Percentiles rank a stretch among this genome's conserved stretches.
Evolutionary conservation across 1,140 invertebrate species (phyloP).

Genomic region (Babylonia areolata): DNA sequence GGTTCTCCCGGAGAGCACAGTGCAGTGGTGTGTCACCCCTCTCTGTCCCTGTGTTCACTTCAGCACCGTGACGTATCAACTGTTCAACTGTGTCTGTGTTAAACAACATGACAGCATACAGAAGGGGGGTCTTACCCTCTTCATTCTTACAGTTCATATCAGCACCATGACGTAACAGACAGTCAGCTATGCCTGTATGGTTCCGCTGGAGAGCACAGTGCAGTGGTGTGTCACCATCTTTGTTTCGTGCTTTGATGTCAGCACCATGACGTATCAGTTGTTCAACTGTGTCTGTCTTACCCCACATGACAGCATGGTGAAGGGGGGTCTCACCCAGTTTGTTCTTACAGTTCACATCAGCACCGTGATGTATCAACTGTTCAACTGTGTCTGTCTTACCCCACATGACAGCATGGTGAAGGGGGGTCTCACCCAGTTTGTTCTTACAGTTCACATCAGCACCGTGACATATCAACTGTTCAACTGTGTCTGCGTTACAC

Average conservation of each 20-base stretch:
- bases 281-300: not conserved
- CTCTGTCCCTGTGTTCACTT: not conserved
- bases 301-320: not conserved
- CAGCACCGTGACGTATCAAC: not conserved
- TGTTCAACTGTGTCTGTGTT: not conserved
- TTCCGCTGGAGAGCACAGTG: not conserved
- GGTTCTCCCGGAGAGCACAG: not conserved
- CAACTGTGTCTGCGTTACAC: too few species aligned
- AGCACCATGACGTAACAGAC: not conserved
- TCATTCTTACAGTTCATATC: not conserved
- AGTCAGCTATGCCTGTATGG: not conserved
- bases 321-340: not conserved
- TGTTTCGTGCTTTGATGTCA: not conserved
- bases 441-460: not conserved
- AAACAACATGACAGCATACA: not conserved
- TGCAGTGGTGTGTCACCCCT: not conserved
- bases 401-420: not conserved
- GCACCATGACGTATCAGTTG: not conserved
- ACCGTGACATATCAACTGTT: too few species aligned
- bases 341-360: too few species aligned
- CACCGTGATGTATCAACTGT: not conserved
- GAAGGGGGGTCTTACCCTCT: not conserved
- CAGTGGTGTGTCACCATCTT: not conserved
- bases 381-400: not conserved
- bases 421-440: not conserved